Evolutionary conservation across 2,888 invertebrate species (phyloP).

Genomic region (Nephrotoma flavescens): DNA sequence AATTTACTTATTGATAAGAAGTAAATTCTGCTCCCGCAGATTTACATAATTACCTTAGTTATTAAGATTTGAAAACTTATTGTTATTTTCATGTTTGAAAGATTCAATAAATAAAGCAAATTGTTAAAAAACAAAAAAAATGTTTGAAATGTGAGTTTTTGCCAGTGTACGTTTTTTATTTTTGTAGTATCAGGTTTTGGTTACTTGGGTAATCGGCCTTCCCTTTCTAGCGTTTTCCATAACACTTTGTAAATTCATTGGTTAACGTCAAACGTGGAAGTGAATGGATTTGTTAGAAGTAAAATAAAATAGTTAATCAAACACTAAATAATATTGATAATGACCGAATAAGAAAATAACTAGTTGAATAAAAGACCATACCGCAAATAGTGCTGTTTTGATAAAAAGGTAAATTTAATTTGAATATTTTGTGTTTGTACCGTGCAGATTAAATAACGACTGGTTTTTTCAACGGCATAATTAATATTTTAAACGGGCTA

Average conservation of each 20-base stretch:
- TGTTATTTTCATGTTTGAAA: too few species aligned
- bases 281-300: not conserved
- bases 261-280: constrained; percentile 6
- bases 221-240: not conserved
- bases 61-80: too few species aligned
- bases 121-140: too few species aligned
- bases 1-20: too few species aligned
- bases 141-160: too few species aligned
- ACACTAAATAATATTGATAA: not conserved
- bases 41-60: too few species aligned
- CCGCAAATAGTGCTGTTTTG: not conserved
- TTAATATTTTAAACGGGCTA: too few species aligned
- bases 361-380: not conserved
- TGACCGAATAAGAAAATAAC: not conserved
- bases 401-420: not conserved
- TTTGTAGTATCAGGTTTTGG: not conserved
- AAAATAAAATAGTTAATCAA: not conserved
- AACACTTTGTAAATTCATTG: not conserved
- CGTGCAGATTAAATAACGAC: too few species aligned
- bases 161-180: too few species aligned
- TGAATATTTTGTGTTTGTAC: not conserved
- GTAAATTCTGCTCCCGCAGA: too few species aligned
- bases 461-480: too few species aligned
- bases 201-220: not conserved
- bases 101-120: too few species aligned